These are phyloP conservation scores for Nibea coibor DNA, from an alignment of 2,113 vertebrate species.

Conservation along the genomic window DNA sequence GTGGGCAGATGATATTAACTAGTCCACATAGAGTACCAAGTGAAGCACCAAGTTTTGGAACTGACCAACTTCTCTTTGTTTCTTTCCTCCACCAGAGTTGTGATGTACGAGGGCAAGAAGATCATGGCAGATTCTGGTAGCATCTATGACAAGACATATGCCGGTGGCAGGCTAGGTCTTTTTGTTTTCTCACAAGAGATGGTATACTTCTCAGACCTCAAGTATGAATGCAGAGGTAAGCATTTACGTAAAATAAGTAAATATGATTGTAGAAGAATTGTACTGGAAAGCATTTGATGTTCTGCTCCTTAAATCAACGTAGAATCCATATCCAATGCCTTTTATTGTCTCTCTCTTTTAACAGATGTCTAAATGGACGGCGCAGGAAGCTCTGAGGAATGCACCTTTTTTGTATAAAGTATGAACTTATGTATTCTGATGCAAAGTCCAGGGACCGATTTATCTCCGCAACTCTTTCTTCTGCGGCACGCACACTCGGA, in stretches of 20 bases:
- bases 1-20: constrained; percentile 73
- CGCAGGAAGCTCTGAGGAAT: constrained; percentile 85
- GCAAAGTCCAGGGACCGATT: constrained; percentile 86
- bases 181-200: constrained; percentile 99
- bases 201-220: constrained; percentile 99
- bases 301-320: neutral
- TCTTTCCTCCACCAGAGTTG: constrained; percentile 86
- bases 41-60: too few relatives aligned
- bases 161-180: constrained; percentile 94
- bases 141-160: constrained; percentile 98
- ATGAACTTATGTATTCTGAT: constrained; percentile 80
- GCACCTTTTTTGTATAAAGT: constrained; percentile 91
- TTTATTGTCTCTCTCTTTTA: constrained; percentile 31
- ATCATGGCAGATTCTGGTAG: constrained; percentile 99
- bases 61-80: constrained; percentile 1
- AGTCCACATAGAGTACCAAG: neutral
- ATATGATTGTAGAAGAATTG: neutral
- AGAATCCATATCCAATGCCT: neutral
- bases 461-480: constrained; percentile 86
- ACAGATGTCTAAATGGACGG: constrained; percentile 90
- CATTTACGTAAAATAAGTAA: neutral
- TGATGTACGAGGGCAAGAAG: constrained; percentile 99
- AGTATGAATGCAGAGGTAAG: constrained; percentile 99
- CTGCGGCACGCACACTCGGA: constrained; percentile 81
- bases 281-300: neutral